Percentiles rank a stretch among this genome's conserved stretches.
Evolutionary conservation across 2,888 invertebrate genomes (phyloP).

Genomic region (Scaeva pyrastri): DNA sequence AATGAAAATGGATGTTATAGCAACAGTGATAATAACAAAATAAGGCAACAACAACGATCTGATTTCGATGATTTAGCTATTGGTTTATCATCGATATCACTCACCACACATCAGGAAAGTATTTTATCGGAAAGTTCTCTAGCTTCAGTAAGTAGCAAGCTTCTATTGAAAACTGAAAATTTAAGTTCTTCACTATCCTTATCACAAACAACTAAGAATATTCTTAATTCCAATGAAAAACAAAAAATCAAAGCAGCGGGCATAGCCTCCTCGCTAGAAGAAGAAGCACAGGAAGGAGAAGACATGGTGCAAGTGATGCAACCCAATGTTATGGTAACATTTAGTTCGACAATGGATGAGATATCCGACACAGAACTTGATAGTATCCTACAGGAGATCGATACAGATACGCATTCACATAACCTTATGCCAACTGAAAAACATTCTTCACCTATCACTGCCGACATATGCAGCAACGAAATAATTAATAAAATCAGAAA

Average conservation of each 20-base stretch:
- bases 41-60: constrained; percentile 21
- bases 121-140: constrained; percentile 32
- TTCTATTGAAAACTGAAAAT: constrained; percentile 71
- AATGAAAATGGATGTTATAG: not conserved
- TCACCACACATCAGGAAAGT: constrained; percentile 78
- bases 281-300: not conserved
- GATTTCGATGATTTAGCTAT: constrained; percentile 80
- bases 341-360: constrained; percentile 84
- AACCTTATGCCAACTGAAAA: not conserved
- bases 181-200: constrained; percentile 70
- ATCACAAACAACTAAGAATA: constrained; percentile 40
- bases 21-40: not conserved
- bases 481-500: constrained; percentile 6
- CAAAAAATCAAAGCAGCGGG: not conserved
- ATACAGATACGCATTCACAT: constrained; percentile 78
- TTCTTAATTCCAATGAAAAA: constrained; percentile 4
- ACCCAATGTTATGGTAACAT: constrained; percentile 78
- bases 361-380: constrained; percentile 84
- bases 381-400: constrained; percentile 83
- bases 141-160: constrained; percentile 41
- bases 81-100: constrained; percentile 83
- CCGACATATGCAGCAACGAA: not conserved
- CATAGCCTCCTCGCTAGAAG: not conserved
- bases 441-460: not conserved
- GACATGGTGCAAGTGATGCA: not conserved